Evolutionary conservation across 2,113 vertebrate genomes (phyloP).

Genomic region (Oncorhynchus nerka): DNA sequence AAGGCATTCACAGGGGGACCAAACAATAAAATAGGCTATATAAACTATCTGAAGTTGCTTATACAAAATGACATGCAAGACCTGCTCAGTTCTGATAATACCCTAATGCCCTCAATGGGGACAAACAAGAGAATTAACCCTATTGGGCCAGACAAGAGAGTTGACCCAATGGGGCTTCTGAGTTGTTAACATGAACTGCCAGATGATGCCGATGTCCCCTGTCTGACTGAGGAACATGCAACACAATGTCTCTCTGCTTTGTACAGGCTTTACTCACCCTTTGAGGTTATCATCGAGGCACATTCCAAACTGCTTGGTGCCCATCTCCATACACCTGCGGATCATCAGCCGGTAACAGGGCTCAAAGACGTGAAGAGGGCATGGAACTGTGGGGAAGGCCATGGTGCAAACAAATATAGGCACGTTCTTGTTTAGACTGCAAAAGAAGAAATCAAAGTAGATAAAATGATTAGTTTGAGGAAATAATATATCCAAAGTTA

Average conservation of each 20-base stretch:
- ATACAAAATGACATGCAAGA: too few species aligned
- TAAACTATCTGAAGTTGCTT: too few species aligned
- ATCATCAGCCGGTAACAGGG: conserved; percentile 91
- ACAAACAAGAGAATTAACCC: too few species aligned
- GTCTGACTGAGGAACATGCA: background rate
- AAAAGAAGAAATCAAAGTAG: background rate
- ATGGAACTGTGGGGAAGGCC: conserved; percentile 92
- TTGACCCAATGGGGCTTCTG: too few species aligned
- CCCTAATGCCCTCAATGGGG: background rate
- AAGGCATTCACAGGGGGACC: background rate
- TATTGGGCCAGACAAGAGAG: too few species aligned
- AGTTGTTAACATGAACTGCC: background rate
- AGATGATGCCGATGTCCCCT: background rate
- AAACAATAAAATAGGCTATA: background rate
- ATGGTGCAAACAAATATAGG: conserved; percentile 94
- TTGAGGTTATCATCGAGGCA: conserved; percentile 85
- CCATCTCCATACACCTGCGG: conserved; percentile 89
- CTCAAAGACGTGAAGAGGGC: conserved; percentile 90
- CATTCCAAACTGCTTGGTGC: conserved; percentile 91
- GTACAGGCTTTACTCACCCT: conserved; percentile 61
- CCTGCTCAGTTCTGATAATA: background rate
- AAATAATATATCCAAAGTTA: too few species aligned
- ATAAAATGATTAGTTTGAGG: too few species aligned
- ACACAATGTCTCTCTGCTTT: background rate
- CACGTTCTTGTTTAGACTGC: conserved; percentile 89